Conservation (phyloP, 2,113 vertebrate species). For the Carassius carassius region DNA sequence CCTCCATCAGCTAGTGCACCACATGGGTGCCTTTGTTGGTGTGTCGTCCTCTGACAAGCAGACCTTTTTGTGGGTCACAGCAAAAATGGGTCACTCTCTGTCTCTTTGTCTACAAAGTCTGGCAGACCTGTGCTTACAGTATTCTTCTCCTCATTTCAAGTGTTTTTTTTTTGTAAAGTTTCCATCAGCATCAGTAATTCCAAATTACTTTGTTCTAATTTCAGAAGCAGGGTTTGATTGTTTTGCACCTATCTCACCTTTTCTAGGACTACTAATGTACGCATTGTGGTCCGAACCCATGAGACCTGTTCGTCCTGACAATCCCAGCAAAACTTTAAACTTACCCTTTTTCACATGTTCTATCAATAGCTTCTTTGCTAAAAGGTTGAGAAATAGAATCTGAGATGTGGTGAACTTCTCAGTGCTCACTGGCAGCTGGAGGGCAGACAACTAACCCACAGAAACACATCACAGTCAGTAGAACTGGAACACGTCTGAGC, state of each 20-base stretch:
- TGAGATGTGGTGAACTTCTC: constrained; percentile 28
- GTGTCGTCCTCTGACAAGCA: constrained; percentile 27
- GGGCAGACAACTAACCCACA: constrained; percentile 20
- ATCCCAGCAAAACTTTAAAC: constrained; percentile 20
- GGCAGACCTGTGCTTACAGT: constrained; percentile 43
- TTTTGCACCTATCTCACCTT: not conserved
- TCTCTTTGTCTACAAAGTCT: constrained; percentile 45
- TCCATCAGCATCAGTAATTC: constrained; percentile 19
- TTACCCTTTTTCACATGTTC: constrained; percentile 40
- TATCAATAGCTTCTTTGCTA: constrained; percentile 46
- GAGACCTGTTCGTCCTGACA: constrained; percentile 20
- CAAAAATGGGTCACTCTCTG: constrained; percentile 60
- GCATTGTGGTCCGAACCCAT: not conserved
- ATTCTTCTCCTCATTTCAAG: constrained; percentile 30
- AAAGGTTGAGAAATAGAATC: constrained; percentile 7
- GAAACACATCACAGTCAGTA: constrained; percentile 27
- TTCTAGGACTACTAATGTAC: not conserved
- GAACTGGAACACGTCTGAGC: constrained; percentile 42
- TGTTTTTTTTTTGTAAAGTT: constrained; percentile 7
- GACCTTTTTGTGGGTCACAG: constrained; percentile 27
- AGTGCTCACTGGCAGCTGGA: constrained; percentile 3
- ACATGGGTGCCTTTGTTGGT: constrained; percentile 24
- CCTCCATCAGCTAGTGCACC: constrained; percentile 13
- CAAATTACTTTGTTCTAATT: constrained; percentile 41
- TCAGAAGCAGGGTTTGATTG: constrained; percentile 11